These are phyloP conservation scores for Riparia riparia DNA, from an alignment of 2,113 vertebrate species.

Conservation along the genomic window DNA sequence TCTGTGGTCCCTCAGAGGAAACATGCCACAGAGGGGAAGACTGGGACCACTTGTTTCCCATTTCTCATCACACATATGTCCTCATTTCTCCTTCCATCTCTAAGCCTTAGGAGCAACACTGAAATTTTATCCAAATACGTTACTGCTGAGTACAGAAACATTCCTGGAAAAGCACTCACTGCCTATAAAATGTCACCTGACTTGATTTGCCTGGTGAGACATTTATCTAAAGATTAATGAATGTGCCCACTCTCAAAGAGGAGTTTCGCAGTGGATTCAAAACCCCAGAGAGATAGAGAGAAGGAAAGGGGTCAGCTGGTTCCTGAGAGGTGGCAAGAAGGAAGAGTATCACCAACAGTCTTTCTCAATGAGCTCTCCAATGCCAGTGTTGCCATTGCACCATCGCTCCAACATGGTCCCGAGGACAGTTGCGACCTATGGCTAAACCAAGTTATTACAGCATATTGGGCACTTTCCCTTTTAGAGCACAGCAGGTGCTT, in stretches of 20 bases:
- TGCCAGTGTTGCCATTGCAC: rapidly evolving
- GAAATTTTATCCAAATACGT: constrained; percentile 2
- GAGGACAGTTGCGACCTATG: rapidly evolving
- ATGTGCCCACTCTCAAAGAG: background rate
- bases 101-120: background rate
- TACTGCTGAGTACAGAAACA: background rate
- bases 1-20: background rate
- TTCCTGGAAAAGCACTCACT: constrained; percentile 30
- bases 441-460: background rate
- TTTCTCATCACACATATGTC: background rate
- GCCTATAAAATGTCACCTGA: constrained; percentile 42
- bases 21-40: background rate
- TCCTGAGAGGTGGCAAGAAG: background rate
- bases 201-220: background rate
- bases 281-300: background rate
- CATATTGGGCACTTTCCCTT: background rate
- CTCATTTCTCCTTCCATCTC: constrained; percentile 6
- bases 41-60: background rate
- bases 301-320: background rate
- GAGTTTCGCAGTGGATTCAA: background rate
- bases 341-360: background rate
- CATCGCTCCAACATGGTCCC: rapidly evolving
- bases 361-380: background rate
- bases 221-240: constrained; percentile 46
- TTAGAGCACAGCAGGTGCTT: background rate